Evolutionary conservation across 2,888 invertebrate genomes (phyloP), one percentile per base, ranked within the genome.

Genomic region (Drosophila testacea): DNA sequence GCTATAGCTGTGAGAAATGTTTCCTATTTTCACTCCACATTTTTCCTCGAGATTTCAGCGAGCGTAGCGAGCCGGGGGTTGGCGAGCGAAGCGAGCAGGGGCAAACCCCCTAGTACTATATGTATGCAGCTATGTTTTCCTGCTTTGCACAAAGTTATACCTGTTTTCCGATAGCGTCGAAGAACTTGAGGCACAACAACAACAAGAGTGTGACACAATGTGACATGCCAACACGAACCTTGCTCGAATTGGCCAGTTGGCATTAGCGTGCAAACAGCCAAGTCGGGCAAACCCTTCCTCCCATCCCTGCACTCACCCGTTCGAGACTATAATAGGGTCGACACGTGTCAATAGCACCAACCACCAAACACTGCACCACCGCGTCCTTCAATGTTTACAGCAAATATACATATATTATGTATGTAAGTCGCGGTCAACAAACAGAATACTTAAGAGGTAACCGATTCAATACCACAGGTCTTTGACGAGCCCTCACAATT

Each of bases 341-440:
- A 41, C 66, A 66, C 66, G 66, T 67, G 66, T 63, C 66, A 48
- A 59, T 39, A n/a, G 59, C 38, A 51, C 36, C 50, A 30, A 30
- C 22, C 32, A 22, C 47, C 28, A n/a, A 32, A 52, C 30, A 44
- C 9, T 28, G 55, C 27, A 32, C 16, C 9, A 32, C 30, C 34
- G 16, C 10, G 54, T 54, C 54, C 66, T 66, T 70, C 69, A 47
- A 50, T 57, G 22, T 41, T 32, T n/a, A 59, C 59, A 32, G 6
- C 50, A 36, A 42, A 32, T 42, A 41, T 32, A 16, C 11, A 27
- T 42, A 27, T 22, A 34, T 27, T 11, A 42, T 22, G 6, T 9
- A 16, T 16, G 9, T 11, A 9, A 47, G 6, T 30, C 13, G 36
- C 36, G 41, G 66, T 42, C 48, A 64, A 36, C 38, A 56, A 46